These are phyloP conservation scores for Stigmatopora nigra DNA, from an alignment of 2,113 vertebrate genomes.

Conservation along the genomic window DNA sequence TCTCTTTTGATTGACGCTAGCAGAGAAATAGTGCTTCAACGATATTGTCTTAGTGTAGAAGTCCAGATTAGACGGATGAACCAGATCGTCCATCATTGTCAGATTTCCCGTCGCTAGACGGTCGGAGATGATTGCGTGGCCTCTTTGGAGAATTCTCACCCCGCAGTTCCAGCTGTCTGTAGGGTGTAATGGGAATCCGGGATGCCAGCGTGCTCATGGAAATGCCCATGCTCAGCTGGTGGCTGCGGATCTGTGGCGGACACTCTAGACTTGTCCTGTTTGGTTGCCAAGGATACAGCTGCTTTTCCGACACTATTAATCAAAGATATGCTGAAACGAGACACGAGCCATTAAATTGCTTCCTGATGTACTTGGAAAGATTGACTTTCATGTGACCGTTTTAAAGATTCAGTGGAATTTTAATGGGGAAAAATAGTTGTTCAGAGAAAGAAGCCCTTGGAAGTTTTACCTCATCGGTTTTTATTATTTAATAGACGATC, in stretches of 20 bases:
- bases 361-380: not conserved
- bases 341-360: conserved; percentile 1
- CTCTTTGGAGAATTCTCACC: conserved; percentile 28
- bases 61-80: not conserved
- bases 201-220: conserved; percentile 37
- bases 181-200: conserved; percentile 40
- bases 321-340: not conserved
- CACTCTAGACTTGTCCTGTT: conserved; percentile 4
- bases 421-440: not conserved
- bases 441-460: not conserved
- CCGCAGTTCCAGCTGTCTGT: conserved; percentile 41
- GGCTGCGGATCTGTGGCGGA: conserved; percentile 25
- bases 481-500: conserved; percentile 2
- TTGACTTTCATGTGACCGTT: not conserved
- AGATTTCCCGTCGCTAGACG: not conserved
- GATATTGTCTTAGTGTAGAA: not conserved
- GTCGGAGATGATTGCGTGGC: not conserved
- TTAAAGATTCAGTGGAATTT: not conserved
- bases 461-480: not conserved
- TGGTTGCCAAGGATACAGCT: conserved; percentile 22
- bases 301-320: conserved; percentile 11
- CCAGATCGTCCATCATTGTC: conserved; percentile 2
- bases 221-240: conserved; percentile 38
- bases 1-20: not conserved
- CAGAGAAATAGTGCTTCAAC: not conserved